phyloP scores from a whole-genome alignment of 2,113 vertebrate species.

The Lepisosteus osseus region DNA sequence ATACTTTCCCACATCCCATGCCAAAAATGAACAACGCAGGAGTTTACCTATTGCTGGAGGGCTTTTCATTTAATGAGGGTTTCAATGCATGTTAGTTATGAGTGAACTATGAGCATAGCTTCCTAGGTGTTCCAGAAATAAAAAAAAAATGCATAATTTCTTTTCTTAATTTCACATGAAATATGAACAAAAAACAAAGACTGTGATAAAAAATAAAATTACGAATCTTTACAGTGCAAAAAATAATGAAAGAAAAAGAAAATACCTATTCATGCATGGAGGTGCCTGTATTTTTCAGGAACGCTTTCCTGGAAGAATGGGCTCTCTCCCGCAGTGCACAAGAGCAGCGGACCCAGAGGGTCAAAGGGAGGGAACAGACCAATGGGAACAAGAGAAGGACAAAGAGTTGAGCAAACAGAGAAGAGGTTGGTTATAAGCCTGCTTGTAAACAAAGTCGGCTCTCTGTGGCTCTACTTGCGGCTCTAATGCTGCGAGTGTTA shows the following conservation, averaged over 20 bases:
- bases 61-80: no score
- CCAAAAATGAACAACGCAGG: no score
- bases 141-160: neutral
- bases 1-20: no score
- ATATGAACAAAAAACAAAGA: neutral
- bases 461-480: slow-evolving; percentile 16
- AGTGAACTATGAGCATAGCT: no score
- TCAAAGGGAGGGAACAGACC: slow-evolving; percentile 60
- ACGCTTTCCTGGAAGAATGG: slow-evolving; percentile 56
- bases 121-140: neutral
- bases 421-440: slow-evolving; percentile 39
- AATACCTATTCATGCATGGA: slow-evolving; percentile 85
- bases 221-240: neutral
- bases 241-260: slow-evolving; percentile 52
- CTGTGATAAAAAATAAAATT: neutral
- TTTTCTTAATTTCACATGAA: neutral
- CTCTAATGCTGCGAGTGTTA: slow-evolving; percentile 3
- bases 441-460: slow-evolving; percentile 24
- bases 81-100: no score
- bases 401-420: slow-evolving; percentile 58
- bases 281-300: slow-evolving; percentile 63
- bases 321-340: slow-evolving; percentile 72
- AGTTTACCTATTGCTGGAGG: no score
- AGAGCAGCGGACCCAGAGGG: slow-evolving; percentile 64
- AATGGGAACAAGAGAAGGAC: slow-evolving; percentile 68